A percentile compares a stretch with the other conserved stretches of the same genome.
Conservation (phyloP, 2,113 vertebrate species). For the Ancistrus triradiatus region DNA sequence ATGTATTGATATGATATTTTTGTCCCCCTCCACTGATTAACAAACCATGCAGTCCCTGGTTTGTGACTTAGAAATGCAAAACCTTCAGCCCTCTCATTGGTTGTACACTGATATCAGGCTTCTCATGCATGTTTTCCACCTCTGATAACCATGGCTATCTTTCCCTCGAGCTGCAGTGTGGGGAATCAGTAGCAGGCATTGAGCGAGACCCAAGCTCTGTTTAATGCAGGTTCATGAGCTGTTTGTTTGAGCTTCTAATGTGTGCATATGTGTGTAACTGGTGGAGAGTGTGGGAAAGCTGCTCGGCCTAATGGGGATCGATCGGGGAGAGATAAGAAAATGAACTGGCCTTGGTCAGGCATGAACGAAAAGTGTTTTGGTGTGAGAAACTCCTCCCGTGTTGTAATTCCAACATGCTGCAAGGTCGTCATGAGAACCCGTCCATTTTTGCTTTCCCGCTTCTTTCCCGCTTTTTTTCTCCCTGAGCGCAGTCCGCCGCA, state of each 20-base stretch:
- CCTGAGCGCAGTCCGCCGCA: slow-evolving; percentile 27
- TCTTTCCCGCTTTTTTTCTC: background rate
- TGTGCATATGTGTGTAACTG: slow-evolving; percentile 22
- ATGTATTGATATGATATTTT: too few relatives aligned
- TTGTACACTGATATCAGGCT: background rate
- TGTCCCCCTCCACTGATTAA: too few relatives aligned
- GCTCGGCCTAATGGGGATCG: slow-evolving; percentile 53
- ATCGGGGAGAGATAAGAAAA: slow-evolving; percentile 65
- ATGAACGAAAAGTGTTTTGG: slow-evolving; percentile 52
- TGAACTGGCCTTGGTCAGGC: slow-evolving; percentile 59
- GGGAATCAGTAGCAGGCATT: slow-evolving; percentile 35
- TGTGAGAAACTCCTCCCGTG: slow-evolving; percentile 59
- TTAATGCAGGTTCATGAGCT: slow-evolving; percentile 36
- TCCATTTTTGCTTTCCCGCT: slow-evolving; percentile 20
- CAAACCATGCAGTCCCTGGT: too few relatives aligned
- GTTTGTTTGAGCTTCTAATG: slow-evolving; percentile 60
- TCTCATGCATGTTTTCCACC: background rate
- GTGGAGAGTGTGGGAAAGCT: slow-evolving; percentile 62
- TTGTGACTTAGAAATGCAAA: too few relatives aligned
- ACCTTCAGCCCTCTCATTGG: too few relatives aligned
- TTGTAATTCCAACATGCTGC: slow-evolving; percentile 42
- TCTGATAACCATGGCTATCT: too few relatives aligned
- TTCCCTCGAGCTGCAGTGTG: background rate
- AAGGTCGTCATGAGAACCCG: slow-evolving; percentile 38
- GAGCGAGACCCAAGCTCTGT: slow-evolving; percentile 25